Evolutionary conservation across 2,113 vertebrate species (phyloP).

Genomic region (Poicephalus meyeri): DNA sequence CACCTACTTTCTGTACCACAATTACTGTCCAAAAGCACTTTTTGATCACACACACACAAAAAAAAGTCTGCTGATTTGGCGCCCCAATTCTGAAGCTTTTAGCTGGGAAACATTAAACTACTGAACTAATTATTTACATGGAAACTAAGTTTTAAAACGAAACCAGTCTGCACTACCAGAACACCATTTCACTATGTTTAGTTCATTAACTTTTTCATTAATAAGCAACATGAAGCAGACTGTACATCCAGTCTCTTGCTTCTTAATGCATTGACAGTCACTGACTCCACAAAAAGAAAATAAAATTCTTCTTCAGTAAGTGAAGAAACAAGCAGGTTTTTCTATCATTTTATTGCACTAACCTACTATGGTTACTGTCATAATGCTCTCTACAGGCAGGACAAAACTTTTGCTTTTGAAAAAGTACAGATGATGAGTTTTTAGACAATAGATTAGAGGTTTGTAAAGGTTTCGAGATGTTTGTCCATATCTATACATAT

Average conservation of each 20-base stretch:
- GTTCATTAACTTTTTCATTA: constrained; percentile 16
- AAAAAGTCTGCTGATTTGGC: not conserved
- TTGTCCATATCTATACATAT: not conserved
- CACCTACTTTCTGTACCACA: not conserved
- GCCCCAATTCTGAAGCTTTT: not conserved
- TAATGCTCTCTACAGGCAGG: not conserved
- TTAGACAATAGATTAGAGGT: not conserved
- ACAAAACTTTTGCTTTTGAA: not conserved
- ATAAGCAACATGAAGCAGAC: not conserved
- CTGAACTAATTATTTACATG: constrained; percentile 57
- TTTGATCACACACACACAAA: not conserved
- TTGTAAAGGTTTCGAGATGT: not conserved
- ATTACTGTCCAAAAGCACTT: not conserved
- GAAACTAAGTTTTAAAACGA: not conserved
- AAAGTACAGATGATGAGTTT: not conserved
- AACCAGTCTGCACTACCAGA: constrained; percentile 15
- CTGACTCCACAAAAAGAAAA: not conserved
- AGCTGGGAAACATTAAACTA: constrained; percentile 34
- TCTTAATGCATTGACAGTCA: not conserved
- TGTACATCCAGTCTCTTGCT: not conserved
- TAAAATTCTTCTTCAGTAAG: not conserved
- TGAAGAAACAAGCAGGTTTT: not conserved
- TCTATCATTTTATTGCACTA: not conserved
- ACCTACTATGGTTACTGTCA: not conserved
- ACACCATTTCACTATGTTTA: constrained; percentile 5